These are phyloP conservation scores for Leptinotarsa undecemlineata DNA, from an alignment of 1,140 invertebrate species.

Conservation along the genomic window DNA sequence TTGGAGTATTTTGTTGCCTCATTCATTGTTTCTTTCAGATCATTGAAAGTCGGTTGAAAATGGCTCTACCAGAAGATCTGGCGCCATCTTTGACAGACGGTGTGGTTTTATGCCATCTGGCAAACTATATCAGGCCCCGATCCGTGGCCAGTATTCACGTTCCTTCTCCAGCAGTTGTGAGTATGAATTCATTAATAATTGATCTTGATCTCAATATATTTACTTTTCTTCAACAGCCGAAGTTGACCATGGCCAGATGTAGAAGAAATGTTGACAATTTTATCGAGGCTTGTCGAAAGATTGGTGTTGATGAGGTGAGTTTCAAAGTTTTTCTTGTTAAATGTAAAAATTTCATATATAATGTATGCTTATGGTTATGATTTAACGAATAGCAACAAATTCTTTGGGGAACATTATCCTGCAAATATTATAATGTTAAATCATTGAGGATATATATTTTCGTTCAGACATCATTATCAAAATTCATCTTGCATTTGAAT, in stretches of 20 bases:
- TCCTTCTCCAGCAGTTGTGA: constrained; percentile 90
- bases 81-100: constrained; percentile 86
- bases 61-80: constrained; percentile 84
- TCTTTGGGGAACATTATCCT: no score
- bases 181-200: constrained; percentile 48
- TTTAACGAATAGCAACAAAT: no score
- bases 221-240: constrained; percentile 73
- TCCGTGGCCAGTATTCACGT: constrained; percentile 93
- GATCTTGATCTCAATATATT: neutral
- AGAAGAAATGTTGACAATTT: constrained; percentile 95
- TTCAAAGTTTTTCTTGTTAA: neutral
- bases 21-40: constrained; percentile 64
- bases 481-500: no score
- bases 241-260: constrained; percentile 90
- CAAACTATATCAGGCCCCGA: constrained; percentile 86
- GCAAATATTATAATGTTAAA: no score
- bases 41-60: constrained; percentile 87
- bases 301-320: constrained; percentile 92
- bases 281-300: constrained; percentile 87
- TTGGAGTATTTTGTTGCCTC: neutral
- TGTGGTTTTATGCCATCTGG: constrained; percentile 91
- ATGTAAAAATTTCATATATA: no score
- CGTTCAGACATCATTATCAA: no score
- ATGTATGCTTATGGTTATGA: no score
- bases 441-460: no score